Conservation (phyloP, 2,888 invertebrate genomes). For the Coenonympha arcania region DNA sequence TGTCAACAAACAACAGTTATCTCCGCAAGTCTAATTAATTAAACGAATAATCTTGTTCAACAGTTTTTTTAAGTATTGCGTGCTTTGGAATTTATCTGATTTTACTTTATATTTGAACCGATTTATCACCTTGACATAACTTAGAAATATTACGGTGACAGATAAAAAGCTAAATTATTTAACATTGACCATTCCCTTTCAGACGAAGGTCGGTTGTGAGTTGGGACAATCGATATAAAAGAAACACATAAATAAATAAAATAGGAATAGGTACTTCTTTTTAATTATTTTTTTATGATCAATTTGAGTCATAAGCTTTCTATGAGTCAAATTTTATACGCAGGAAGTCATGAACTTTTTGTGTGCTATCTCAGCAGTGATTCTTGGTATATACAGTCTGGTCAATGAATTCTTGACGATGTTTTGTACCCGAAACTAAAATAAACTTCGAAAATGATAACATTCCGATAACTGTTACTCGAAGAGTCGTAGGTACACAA, state of each 20-base stretch:
- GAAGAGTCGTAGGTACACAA: not conserved
- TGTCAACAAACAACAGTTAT: conserved; percentile 19
- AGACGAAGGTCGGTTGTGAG: conserved; percentile 4
- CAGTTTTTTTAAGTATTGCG: conserved; percentile 1
- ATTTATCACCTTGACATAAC: conserved; percentile 1
- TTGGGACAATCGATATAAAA: not conserved
- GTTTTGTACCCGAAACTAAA: too few species aligned
- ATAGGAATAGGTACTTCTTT: too few species aligned
- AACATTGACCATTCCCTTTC: conserved; percentile 9
- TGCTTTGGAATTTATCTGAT: not conserved
- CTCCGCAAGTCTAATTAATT: conserved; percentile 12
- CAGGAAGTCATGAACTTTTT: too few species aligned
- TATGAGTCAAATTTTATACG: too few species aligned
- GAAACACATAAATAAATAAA: too few species aligned
- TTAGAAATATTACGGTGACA: not conserved
- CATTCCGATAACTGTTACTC: not conserved
- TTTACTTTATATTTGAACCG: not conserved
- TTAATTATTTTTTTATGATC: too few species aligned
- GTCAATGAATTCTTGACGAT: too few species aligned
- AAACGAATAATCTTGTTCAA: not conserved
- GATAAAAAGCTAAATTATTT: conserved; percentile 3
- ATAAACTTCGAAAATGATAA: too few species aligned
- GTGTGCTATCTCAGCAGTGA: too few species aligned
- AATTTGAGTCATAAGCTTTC: too few species aligned
- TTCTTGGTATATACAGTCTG: too few species aligned